Evolutionary conservation across 1,140 invertebrate genomes (phyloP), one percentile per base, ranked within the genome.

Genomic region (Artemia franciscana): DNA sequence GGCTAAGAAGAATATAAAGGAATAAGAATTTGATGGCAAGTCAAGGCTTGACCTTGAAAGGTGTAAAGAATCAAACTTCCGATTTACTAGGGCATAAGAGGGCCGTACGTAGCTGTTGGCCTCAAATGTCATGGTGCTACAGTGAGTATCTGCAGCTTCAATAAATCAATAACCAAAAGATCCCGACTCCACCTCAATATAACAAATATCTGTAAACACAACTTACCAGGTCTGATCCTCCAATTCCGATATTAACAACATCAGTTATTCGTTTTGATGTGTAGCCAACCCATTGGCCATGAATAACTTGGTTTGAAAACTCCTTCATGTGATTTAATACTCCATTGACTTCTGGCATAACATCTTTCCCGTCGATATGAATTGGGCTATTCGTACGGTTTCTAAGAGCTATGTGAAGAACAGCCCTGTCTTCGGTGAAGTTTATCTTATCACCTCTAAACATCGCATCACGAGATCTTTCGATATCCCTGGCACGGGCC

Each of bases 191-290:
- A n/a, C n/a, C n/a, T n/a, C n/a, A n/a, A n/a, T n/a, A n/a, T n/a
- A n/a, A n/a, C n/a, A n/a, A n/a, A n/a, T n/a, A 51, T 57, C 25
- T 24, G 5, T 28, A 60, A 27, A 62, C 26, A 25, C 9, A 23
- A 68, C 70, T 73, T 75, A 85, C 84, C 69, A 99, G 77, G 80
- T 99, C 96, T 5, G 95, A 98, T 25, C 96, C 96, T 60, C 96
- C 96, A 70, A 99, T 99, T 60, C 96, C 96, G 78, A 99, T 98
- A 73, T 99, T 99, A 25, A 99, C 87, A 59, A 99, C 88, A 79
- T 98, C 94, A 63, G 88, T 93, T 58, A 99, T 98, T 62, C 84
- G 72, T 75, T 97, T 91, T 7, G 92, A 93, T 4, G 91, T 92
- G 71, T 87, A 96, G 27, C 93, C 88, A 69, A 80, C 80, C 88